These are phyloP conservation scores for Chalcis sispes DNA, from an alignment of 2,888 invertebrate genomes.

Conservation along the genomic window DNA sequence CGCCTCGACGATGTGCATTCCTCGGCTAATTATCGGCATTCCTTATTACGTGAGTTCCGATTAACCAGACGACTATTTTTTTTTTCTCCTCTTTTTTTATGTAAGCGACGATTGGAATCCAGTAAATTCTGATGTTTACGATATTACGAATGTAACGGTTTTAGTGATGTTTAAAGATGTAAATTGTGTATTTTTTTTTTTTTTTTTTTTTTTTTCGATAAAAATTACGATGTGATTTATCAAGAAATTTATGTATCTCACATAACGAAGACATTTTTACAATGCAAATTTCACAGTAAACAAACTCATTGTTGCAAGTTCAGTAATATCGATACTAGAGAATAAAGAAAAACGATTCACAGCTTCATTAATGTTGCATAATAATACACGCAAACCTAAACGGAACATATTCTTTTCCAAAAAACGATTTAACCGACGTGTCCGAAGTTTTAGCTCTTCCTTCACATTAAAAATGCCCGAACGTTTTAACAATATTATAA, in stretches of 20 bases:
- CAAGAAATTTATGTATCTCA: too few relatives aligned
- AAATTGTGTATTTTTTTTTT: not conserved
- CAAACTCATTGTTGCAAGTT: too few relatives aligned
- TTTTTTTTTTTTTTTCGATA: not conserved
- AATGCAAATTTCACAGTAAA: too few relatives aligned
- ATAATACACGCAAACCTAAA: not conserved
- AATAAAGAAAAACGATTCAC: not conserved
- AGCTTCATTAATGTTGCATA: conserved; percentile 1
- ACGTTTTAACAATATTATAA: not conserved
- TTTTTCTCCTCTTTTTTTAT: too few relatives aligned
- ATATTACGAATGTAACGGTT: not conserved
- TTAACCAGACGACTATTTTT: conserved; percentile 1
- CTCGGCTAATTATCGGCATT: conserved; percentile 48
- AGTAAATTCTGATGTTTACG: too few relatives aligned
- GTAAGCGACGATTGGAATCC: too few relatives aligned
- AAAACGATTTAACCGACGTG: conserved; percentile 2
- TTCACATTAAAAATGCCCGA: not conserved
- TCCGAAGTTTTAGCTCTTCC: not conserved
- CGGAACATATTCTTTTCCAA: not conserved
- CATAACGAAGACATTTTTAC: too few relatives aligned
- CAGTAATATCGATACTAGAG: too few relatives aligned
- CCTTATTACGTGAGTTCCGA: conserved; percentile 19
- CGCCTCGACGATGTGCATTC: conserved; percentile 34
- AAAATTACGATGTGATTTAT: too few relatives aligned
- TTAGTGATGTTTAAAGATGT: not conserved